Conservation (phyloP, 2,113 vertebrate genomes). For the Poeciliopsis occidentalis region DNA sequence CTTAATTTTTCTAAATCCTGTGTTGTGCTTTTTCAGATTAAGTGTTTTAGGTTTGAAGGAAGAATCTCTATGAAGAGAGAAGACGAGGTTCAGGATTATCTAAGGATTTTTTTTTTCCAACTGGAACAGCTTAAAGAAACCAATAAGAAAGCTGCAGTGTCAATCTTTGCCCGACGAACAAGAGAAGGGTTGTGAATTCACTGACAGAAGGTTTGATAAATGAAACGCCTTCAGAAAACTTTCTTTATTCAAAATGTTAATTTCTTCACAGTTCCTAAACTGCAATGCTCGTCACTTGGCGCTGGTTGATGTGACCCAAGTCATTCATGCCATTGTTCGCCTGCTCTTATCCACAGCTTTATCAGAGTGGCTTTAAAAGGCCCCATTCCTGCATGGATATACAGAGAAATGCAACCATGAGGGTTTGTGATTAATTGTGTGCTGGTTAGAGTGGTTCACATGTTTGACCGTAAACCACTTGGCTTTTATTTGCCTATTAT, state of each 20-base stretch:
- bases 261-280: conserved; percentile 32
- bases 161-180: not conserved
- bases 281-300: conserved; percentile 40
- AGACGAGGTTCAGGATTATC: not conserved
- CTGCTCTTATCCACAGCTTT: conserved; percentile 23
- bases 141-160: not conserved
- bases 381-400: conserved; percentile 58
- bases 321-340: conserved; percentile 45
- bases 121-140: not conserved
- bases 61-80: not conserved
- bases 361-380: conserved; percentile 39
- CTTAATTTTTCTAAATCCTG: not conserved
- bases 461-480: conserved; percentile 11
- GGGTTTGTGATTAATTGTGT: conserved; percentile 57
- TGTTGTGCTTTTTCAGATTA: not conserved
- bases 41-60: not conserved
- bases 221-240: conserved; percentile 57
- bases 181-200: conserved; percentile 23
- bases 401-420: conserved; percentile 44
- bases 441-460: conserved; percentile 21
- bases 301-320: conserved; percentile 29
- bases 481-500: conserved; percentile 20
- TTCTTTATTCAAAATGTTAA: conserved; percentile 58
- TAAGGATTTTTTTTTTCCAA: not conserved
- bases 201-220: conserved; percentile 57